These are phyloP conservation scores for Bacillus rossius DNA, from an alignment of 1,140 invertebrate species.

Conservation along the genomic window DNA sequence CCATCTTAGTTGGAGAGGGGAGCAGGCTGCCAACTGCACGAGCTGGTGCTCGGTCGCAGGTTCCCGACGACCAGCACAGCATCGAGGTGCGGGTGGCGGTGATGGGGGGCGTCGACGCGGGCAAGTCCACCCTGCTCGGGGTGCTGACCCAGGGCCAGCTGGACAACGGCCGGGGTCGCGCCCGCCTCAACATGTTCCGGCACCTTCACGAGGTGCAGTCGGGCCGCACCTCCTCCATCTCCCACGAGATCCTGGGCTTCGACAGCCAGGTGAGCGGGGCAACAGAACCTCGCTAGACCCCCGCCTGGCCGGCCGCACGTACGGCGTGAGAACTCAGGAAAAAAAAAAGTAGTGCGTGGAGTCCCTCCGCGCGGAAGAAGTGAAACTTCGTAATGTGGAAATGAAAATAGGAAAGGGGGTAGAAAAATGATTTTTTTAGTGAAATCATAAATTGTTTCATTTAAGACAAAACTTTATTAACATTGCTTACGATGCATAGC, in stretches of 20 bases:
- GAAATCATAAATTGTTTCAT: not conserved
- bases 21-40: too few relatives aligned
- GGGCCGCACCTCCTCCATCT: conserved; percentile 93
- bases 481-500: not conserved
- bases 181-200: conserved; percentile 91
- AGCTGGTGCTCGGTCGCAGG: too few relatives aligned
- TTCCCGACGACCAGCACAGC: conserved; percentile 85
- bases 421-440: not conserved
- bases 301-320: too few relatives aligned
- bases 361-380: too few relatives aligned
- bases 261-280: conserved; percentile 45
- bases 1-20: too few relatives aligned
- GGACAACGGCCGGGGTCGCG: conserved; percentile 92
- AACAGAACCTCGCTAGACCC: too few relatives aligned
- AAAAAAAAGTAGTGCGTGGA: too few relatives aligned
- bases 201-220: conserved; percentile 96
- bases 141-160: conserved; percentile 92
- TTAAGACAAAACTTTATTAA: not conserved
- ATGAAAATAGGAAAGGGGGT: too few relatives aligned
- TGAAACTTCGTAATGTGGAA: too few relatives aligned
- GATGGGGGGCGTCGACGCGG: conserved; percentile 88
- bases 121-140: conserved; percentile 89
- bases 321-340: too few relatives aligned
- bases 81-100: conserved; percentile 88
- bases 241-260: conserved; percentile 95